Base-by-base conservation (phyloP, 2,113 vertebrate genomes). In the Spheniscus mendiculus region DNA sequence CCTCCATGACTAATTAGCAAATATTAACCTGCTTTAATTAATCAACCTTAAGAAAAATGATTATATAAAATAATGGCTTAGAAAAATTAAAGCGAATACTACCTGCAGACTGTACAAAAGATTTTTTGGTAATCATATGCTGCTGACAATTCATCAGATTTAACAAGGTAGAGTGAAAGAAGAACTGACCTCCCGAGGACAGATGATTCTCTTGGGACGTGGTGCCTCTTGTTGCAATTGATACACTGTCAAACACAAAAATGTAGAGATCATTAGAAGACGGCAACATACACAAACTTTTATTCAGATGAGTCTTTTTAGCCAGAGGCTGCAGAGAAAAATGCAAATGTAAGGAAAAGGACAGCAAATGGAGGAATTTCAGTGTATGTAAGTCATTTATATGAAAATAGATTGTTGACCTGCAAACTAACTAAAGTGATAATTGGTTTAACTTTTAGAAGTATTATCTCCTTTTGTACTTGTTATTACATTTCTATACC, bases 191-290 rank as follows among this genome's bases (percentile, higher is more conserved):
- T 99, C 99, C 91, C 98, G 98, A 95, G 99, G 98, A 98, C 99
- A 99, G 86, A 99, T 99, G 96, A 99, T 99, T 98, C 99, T 99
- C 98, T 99, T 99, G 98, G 99, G 99, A 93, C 99, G 98, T 23
- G 99, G 99, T 14, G 99, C 99, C 95, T 99, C 99, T 98, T 99
- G 99, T 97, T 99, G 99, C 86, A 99, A 97, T 94, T 99, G 99
- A 98, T 99, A 99, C 96, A 99, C 99, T 99, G 98, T 94, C 93
- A 97, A 97, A 97, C 50, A 98, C 59, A 98, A 97, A 98, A 93
- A 96, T 32, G 27, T 55, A 95, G 90, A 95, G 87, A 97, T 87
- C 86, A 97, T 98, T 94, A 96, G 86, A 95, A 95, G 66, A 78
- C 3, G 16, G 38, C 27, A 95, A 84, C 32, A 76, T 40, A 77